Percentiles rank a stretch among this genome's conserved stretches.
Evolutionary conservation across 2,888 invertebrate species (phyloP).

Genomic region (Caenorhabditis afra): DNA sequence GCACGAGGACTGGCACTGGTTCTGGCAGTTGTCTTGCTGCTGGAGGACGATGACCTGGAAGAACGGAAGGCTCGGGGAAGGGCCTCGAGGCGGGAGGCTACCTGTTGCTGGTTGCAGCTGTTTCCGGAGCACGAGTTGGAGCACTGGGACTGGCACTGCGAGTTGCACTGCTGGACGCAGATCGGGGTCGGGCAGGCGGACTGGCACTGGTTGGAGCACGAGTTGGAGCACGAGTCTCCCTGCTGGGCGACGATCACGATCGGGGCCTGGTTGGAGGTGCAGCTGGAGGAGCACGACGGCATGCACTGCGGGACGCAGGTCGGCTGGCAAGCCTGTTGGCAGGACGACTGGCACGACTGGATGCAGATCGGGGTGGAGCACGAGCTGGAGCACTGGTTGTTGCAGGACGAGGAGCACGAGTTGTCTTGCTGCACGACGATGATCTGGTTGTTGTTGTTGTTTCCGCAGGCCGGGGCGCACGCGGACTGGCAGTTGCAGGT

Average conservation of each 20-base stretch:
- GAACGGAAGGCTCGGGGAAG: neutral
- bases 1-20: constrained; percentile 68
- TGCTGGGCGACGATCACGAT: constrained; percentile 68
- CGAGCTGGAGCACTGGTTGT: constrained; percentile 66
- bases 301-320: constrained; percentile 68
- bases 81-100: neutral
- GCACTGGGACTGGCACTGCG: constrained; percentile 66
- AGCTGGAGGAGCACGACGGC: constrained; percentile 64
- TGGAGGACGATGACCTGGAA: constrained; percentile 65
- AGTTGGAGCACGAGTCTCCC: constrained; percentile 66
- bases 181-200: constrained; percentile 64
- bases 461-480: constrained; percentile 66
- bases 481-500: constrained; percentile 68
- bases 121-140: constrained; percentile 62
- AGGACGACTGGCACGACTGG: constrained; percentile 66
- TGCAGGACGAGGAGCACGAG: constrained; percentile 67
- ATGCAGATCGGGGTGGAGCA: constrained; percentile 69
- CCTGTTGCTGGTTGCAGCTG: constrained; percentile 64
- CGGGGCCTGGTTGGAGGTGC: constrained; percentile 65
- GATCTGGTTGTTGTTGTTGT: constrained; percentile 62
- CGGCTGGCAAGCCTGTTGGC: constrained; percentile 65
- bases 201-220: constrained; percentile 71
- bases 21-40: constrained; percentile 66
- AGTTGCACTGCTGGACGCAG: constrained; percentile 65
- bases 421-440: constrained; percentile 62